phyloP scores from a whole-genome alignment of 2,113 vertebrate genomes.

The Sporophila hypoxantha region DNA sequence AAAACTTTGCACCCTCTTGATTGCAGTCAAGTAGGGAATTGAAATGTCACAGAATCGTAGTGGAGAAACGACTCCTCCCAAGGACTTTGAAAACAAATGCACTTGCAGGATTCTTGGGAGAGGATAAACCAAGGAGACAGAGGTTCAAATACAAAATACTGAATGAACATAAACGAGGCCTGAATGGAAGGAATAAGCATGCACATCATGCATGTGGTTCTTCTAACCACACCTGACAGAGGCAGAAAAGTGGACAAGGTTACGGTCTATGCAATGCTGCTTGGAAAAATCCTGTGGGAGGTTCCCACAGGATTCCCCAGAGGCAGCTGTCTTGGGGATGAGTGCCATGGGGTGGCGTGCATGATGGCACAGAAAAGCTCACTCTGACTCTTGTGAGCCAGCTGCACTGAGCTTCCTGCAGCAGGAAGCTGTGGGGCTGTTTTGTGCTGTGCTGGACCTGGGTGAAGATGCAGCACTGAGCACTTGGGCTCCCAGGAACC shows the following conservation, averaged over 20 bases:
- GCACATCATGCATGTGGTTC: neutral
- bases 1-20: neutral
- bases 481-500: neutral
- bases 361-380: fast-evolving
- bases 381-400: neutral
- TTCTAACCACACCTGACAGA: neutral
- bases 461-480: neutral
- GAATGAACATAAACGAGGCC: neutral
- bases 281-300: neutral
- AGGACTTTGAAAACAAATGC: neutral
- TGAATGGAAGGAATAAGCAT: neutral
- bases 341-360: neutral
- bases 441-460: neutral
- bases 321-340: neutral
- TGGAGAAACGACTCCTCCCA: neutral
- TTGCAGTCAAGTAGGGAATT: neutral
- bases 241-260: neutral
- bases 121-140: neutral
- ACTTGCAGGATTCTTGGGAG: neutral
- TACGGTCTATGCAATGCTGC: neutral
- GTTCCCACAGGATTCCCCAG: neutral
- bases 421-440: neutral
- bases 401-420: neutral
- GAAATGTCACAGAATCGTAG: neutral
- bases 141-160: neutral